Base-by-base conservation (phyloP, 1,140 invertebrate species). In the Phthorimaea operculella region DNA sequence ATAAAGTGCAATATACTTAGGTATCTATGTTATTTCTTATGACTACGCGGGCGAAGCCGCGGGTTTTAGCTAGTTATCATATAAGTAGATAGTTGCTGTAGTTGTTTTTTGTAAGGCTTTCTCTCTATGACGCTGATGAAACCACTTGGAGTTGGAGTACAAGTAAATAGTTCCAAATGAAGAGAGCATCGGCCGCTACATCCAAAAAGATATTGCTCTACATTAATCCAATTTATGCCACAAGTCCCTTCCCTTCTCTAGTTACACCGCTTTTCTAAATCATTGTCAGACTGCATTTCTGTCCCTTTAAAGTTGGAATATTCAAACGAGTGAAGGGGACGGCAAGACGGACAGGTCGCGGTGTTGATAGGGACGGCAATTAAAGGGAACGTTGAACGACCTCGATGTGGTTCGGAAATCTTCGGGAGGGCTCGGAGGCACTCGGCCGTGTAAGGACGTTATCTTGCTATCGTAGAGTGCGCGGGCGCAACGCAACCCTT, bases 341-440 rank as follows among this genome's bases (percentile, higher is more conserved):
- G 53, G 56, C 21, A 45, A 57, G 52, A 65, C 55, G 44, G 53
- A 36, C 11, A 17, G 45, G 28, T 15, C 54, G 44, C 51, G 54
- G 51, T 33, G 74, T 63, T 60, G 65, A 70, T 69, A 75, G 66
- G 63, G 69, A 79, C 64, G 60, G 67, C 65, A 64, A 71, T 71
- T 70, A 72, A 60, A 64, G 47, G 57, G 57, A 68, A 62, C 76
- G 68, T 72, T 76, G 76, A 76, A 79, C 76, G 76, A 77, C 74
- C 74, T 76, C 68, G 57, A 66, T 63, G 44, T 15, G 44, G 54
- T 49, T 72, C 72, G 72, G 66, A 51, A 51, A 50, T 62, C 65
- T 63, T 72, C 74, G 72, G 59, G 12, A 51, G 51, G 66, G 59
- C 64, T 70, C 74, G 74, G 61, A 57, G 54, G 33, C 54, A 50